Percentiles rank a stretch among this genome's conserved stretches.
These are phyloP conservation scores for Alloplasta piceator DNA, from an alignment of 2,888 invertebrate genomes.

Conservation along the genomic window DNA sequence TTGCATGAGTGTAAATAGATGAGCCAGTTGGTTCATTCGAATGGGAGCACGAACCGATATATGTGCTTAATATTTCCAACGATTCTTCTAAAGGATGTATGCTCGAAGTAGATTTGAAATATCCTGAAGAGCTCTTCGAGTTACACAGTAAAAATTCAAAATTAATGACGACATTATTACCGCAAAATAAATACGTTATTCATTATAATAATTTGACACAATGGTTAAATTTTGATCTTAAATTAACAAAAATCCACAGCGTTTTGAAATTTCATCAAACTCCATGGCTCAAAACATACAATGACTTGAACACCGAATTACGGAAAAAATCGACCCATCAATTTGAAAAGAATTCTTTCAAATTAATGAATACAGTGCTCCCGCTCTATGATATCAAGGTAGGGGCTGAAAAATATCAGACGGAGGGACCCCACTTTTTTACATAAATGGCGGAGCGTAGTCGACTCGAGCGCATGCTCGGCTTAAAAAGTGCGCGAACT, in stretches of 20 bases:
- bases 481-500: no score
- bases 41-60: no score
- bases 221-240: conserved; percentile 69
- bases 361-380: conserved; percentile 80
- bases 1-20: conserved; percentile 17
- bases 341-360: conserved; percentile 81
- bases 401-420: no score
- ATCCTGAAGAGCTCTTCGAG: conserved; percentile 33
- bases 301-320: conserved; percentile 77
- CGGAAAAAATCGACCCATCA: conserved; percentile 72
- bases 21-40: conserved; percentile 65
- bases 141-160: no score
- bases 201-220: conserved; percentile 74
- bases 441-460: no score
- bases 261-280: conserved; percentile 79
- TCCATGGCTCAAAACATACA: no score
- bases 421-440: no score
- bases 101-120: no score
- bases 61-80: conserved; percentile 11
- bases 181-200: no score
- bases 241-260: conserved; percentile 74
- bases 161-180: no score
- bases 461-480: no score
- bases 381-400: no score
- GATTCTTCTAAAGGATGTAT: conserved; percentile 27